Base-by-base conservation (phyloP, 2,888 invertebrate genomes). In the Thalpophila matura region DNA sequence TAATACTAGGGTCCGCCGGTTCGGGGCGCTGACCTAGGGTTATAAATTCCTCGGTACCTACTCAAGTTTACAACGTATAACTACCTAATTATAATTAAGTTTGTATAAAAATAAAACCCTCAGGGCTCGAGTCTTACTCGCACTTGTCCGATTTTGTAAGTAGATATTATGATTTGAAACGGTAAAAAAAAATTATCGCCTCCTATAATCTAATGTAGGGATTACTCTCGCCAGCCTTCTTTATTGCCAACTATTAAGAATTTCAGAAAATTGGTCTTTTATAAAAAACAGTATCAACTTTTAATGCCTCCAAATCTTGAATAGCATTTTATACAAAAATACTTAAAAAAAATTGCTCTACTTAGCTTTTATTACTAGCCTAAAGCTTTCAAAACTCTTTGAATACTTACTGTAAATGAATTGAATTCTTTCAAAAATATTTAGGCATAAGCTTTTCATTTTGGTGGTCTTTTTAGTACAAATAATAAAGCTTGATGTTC, bases 361-460 rank as follows among this genome's bases (percentile, higher is more conserved):
- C 62, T 64, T 62, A 59, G 37, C 40, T 70, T 58, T 73, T 64
- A 76, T 69, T 55, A 59, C 53, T 1, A 68, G 37, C 22, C 46
- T 47, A 65, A 69, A 61, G 64, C 64, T 69, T 79, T 79, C 43
- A 68, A 20, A 64, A 45, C 31, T 38, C 67, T 73, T 73, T 74
- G 64, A 63, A 77, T 50, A 24, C 47, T 63, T 50, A 24, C 47
- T 63, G 22, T 59, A 50, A 65, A 63, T 67, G 37, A 64, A 80
- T 69, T 53, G 61, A 57, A 64, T 63, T 69, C 49, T 51, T 63
- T 53, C 9, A 47, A 65, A 76, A 64, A 68, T 57, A 63, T 60
- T 74, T 68, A 42, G 47, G 49, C 46, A 27, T 40, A 40, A 54
- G 29, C 50, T 56, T 68, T 77, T 64, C 35, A 72, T 62, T 66